Conservation (phyloP, 1,140 invertebrate genomes). For the Augochlora pura region DNA sequence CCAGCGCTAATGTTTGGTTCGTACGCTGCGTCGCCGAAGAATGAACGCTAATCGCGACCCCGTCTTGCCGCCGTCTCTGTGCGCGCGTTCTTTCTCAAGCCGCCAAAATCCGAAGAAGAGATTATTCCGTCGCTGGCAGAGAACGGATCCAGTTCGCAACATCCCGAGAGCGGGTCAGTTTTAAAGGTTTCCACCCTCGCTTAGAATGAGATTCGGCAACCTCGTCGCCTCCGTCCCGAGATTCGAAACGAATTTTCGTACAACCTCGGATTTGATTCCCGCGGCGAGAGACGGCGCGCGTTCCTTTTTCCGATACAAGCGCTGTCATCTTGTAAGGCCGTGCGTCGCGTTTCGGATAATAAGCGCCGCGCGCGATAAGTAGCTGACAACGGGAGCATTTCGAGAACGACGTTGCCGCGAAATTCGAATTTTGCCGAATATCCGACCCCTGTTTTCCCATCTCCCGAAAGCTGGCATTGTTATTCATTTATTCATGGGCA, state of each 20-base stretch:
- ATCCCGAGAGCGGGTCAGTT: neutral
- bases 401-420: too few relatives aligned
- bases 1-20: neutral
- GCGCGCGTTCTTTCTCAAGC: neutral
- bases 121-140: neutral
- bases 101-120: neutral
- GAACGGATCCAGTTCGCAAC: neutral
- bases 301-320: too few relatives aligned
- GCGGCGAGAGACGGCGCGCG: too few relatives aligned
- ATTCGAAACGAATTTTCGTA: neutral
- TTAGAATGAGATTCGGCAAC: neutral
- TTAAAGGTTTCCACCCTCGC: neutral
- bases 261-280: neutral
- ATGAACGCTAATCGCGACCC: neutral
- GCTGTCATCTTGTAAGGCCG: neutral
- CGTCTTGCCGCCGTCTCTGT: neutral
- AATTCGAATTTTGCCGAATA: too few relatives aligned
- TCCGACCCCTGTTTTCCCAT: too few relatives aligned
- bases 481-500: too few relatives aligned
- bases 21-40: neutral
- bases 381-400: neutral
- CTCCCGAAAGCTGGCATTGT: too few relatives aligned
- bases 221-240: neutral
- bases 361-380: neutral
- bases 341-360: neutral